Percentiles rank a stretch among this genome's conserved stretches.
phyloP scores from a whole-genome alignment of 2,888 invertebrate species.

The Brachypterus glaber region DNA sequence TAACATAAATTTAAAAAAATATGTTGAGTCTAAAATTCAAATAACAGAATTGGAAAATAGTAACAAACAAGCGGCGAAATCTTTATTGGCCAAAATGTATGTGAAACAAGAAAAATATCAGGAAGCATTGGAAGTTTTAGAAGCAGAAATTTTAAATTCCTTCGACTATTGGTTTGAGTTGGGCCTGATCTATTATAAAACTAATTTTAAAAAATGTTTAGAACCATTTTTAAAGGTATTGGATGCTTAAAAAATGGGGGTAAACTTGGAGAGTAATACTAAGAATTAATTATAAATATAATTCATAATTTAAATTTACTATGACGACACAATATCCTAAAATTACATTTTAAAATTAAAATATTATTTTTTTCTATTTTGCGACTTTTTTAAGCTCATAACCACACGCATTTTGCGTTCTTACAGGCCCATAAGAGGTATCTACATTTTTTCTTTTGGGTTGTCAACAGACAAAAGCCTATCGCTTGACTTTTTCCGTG shows the following conservation, averaged over 20 bases:
- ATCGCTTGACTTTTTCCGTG: too few relatives aligned
- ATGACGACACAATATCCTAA: too few relatives aligned
- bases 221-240: slow-evolving; percentile 51
- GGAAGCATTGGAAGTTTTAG: slow-evolving; percentile 48
- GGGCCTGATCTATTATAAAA: slow-evolving; percentile 52
- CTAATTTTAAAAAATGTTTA: slow-evolving; percentile 52
- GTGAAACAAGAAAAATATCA: slow-evolving; percentile 44
- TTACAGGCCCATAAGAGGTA: too few relatives aligned
- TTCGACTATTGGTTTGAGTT: slow-evolving; percentile 49
- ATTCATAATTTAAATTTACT: too few relatives aligned
- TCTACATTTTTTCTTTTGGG: too few relatives aligned
- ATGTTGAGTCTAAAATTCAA: slow-evolving; percentile 33
- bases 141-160: slow-evolving; percentile 35
- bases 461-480: too few relatives aligned
- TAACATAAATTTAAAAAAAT: slow-evolving; percentile 38
- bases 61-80: slow-evolving; percentile 27
- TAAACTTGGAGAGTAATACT: too few relatives aligned
- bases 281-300: too few relatives aligned
- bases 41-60: slow-evolving; percentile 34
- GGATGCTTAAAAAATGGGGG: not conserved
- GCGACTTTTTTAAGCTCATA: too few relatives aligned
- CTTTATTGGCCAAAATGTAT: slow-evolving; percentile 45
- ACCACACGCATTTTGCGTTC: too few relatives aligned
- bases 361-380: too few relatives aligned
- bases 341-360: too few relatives aligned